Evolutionary conservation across 2,797 vertebrate species (phyloP), one percentile per base, ranked within the genome.

Genomic region (Enteromius mattozi): DNA sequence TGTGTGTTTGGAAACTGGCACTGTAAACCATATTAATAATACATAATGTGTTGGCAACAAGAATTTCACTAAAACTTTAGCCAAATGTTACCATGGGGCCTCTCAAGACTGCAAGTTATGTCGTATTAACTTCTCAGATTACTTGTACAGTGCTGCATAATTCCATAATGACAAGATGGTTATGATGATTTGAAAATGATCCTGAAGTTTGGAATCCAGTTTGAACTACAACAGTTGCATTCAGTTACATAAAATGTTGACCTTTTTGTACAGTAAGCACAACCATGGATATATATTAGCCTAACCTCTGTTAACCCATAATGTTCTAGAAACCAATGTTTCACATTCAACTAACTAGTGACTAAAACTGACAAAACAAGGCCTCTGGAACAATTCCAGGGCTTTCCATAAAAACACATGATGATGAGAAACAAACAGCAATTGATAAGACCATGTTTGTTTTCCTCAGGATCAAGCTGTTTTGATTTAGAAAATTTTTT

Each of bases 171-270:
- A 42, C n/a, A 21, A 45, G 59, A 79, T 21, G 14, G 8, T 78
- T 78, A 35, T 47, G 74, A 70, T 70, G 49, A 24, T 30, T 42
- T 83, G 82, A 61, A 68, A 82, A 76, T 27, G 1, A 82, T 24
- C 54, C 27, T 10, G 4, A 54, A 74, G 21, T 47, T 42, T 61
- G 49, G 47, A 70, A 83, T 66, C 65, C 47, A 59, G 79, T 40
- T 40, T 17, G 9, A 49, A 42, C 27, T 35, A 59, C 47, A 42
- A 51, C 42, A 68, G 45, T 59, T 83, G 5, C 61, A n/a, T 77
- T 77, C 59, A 42, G 42, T 24, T 16, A 54, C 2, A 2, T 45
- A 45, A 59, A 30, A 45, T 21, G 33, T 35, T 75, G 19, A 75
- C 6, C 17, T 33, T 16, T 4, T 56, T 24, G 35, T 77, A 17